phyloP scores from a whole-genome alignment of 1,140 invertebrate species.

The Aradophagus sp. region DNA sequence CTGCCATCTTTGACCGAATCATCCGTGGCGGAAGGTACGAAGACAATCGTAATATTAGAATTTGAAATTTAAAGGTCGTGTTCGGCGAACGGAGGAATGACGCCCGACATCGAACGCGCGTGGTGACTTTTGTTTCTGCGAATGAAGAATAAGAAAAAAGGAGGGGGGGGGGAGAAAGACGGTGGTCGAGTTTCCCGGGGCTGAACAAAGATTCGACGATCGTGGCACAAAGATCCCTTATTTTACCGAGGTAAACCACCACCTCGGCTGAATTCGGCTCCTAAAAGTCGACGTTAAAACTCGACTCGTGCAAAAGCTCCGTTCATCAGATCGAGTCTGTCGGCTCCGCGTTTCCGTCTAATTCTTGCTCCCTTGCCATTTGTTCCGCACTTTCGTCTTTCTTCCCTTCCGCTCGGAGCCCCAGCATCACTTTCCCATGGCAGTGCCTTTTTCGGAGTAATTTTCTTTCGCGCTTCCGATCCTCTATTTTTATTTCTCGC shows the following conservation, averaged over 20 bases:
- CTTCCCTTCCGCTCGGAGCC: conserved; percentile 31
- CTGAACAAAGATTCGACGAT: conserved; percentile 54
- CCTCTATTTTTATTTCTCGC: conserved; percentile 49
- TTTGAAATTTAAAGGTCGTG: conserved; percentile 24
- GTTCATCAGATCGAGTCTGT: conserved; percentile 56
- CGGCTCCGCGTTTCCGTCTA: conserved; percentile 52
- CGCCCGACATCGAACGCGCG: neutral
- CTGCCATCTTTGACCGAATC: no score
- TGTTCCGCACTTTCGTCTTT: conserved; percentile 49
- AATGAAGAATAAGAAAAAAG: conserved; percentile 32
- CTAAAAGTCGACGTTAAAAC: conserved; percentile 54
- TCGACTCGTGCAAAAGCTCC: conserved; percentile 47
- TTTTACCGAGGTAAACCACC: conserved; percentile 50
- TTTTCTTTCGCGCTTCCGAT: conserved; percentile 49
- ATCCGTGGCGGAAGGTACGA: neutral
- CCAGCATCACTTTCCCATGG: conserved; percentile 22
- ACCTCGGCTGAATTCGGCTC: conserved; percentile 49
- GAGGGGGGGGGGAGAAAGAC: neutral
- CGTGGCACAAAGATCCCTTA: conserved; percentile 54
- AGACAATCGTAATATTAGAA: conserved; percentile 24
- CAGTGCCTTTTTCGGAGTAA: conserved; percentile 51
- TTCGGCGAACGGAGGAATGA: conserved; percentile 11
- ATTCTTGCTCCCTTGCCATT: conserved; percentile 51
- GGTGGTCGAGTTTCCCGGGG: conserved; percentile 20
- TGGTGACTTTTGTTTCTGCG: conserved; percentile 46